Conservation (phyloP, 2,888 invertebrate genomes). For the Scotopteryx bipunctaria region DNA sequence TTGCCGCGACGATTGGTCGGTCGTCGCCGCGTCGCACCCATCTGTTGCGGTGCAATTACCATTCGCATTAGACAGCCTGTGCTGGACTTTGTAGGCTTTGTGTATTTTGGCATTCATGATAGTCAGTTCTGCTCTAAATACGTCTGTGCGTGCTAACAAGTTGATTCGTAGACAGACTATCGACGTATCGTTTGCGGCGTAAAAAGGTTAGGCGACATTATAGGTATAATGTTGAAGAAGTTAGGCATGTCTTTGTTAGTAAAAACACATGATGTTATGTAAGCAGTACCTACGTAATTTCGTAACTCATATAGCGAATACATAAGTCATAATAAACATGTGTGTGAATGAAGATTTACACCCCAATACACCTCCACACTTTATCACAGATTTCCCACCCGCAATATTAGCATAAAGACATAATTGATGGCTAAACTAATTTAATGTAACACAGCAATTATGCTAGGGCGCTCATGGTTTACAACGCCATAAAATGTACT, state of each 20-base stretch:
- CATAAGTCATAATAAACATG: conserved; percentile 30
- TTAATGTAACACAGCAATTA: conserved; percentile 79
- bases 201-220: no score
- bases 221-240: no score
- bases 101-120: conserved; percentile 37
- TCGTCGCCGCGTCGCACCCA: conserved; percentile 71
- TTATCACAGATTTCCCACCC: conserved; percentile 43
- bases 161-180: no score
- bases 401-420: conserved; percentile 66
- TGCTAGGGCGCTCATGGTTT: conserved; percentile 78
- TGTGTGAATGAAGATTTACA: conserved; percentile 61
- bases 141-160: no score
- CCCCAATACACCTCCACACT: conserved; percentile 30
- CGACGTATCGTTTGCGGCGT: no score
- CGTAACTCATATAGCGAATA: conserved; percentile 2
- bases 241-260: no score
- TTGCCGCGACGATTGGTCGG: conserved; percentile 75
- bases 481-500: conserved; percentile 78
- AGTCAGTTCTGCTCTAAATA: not conserved
- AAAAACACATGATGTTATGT: not conserved
- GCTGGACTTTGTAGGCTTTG: conserved; percentile 27
- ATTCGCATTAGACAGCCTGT: conserved; percentile 62
- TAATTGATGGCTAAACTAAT: conserved; percentile 78
- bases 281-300: not conserved
- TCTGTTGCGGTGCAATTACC: conserved; percentile 78